Evolutionary conservation across 2,113 vertebrate genomes (phyloP).

Genomic region (Peucedramus taeniatus): DNA sequence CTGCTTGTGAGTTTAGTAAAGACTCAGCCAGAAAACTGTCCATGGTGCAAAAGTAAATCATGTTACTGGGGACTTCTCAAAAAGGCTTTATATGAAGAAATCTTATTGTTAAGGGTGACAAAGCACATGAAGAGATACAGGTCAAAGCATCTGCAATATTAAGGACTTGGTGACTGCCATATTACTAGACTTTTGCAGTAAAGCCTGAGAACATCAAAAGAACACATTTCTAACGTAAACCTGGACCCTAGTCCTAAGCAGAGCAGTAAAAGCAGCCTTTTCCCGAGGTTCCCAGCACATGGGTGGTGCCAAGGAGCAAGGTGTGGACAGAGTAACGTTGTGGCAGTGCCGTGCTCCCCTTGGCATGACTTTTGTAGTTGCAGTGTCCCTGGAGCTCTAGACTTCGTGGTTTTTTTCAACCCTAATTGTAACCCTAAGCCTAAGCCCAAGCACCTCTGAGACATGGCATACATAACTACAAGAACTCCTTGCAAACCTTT

Average conservation of each 20-base stretch:
- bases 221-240: background rate
- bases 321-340: background rate
- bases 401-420: background rate
- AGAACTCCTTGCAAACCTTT: background rate
- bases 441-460: background rate
- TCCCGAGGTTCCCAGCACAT: background rate
- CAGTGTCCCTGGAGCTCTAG: background rate
- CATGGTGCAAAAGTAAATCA: background rate
- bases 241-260: background rate
- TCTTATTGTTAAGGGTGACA: background rate
- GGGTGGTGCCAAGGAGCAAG: background rate
- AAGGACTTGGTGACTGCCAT: background rate
- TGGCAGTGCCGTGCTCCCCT: background rate
- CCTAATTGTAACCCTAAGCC: fast-evolving
- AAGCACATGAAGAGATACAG: background rate
- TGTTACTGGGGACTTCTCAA: background rate
- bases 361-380: background rate
- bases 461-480: background rate
- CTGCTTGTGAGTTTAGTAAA: background rate
- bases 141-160: background rate
- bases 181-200: background rate
- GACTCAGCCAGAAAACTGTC: background rate
- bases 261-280: background rate
- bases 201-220: background rate
- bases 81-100: background rate